Evolutionary conservation across 1,140 invertebrate genomes (phyloP).

Genomic region (Philotrypesis tridentata): DNA sequence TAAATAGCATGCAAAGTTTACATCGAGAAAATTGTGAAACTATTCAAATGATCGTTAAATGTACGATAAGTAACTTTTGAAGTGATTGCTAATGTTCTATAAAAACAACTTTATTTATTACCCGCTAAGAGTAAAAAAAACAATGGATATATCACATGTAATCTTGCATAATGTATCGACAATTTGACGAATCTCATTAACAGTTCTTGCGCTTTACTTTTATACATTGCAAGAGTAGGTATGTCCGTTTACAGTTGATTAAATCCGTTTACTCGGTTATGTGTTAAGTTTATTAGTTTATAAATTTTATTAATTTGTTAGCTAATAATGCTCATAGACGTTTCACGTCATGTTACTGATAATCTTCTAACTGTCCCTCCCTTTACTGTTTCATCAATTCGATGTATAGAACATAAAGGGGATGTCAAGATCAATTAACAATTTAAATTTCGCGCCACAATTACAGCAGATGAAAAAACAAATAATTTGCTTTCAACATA

Average conservation of each 20-base stretch:
- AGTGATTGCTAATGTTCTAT: conserved; percentile 30
- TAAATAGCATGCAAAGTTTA: background rate
- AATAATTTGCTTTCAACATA: too few relatives aligned
- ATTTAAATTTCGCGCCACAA: too few relatives aligned
- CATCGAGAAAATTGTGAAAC: background rate
- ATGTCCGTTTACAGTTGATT: conserved; percentile 25
- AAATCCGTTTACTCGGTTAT: conserved; percentile 34
- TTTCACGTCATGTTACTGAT: conserved; percentile 26
- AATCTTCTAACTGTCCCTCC: background rate
- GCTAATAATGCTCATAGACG: conserved; percentile 40
- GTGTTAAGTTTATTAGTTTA: conserved; percentile 46
- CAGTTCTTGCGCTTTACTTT: conserved; percentile 43
- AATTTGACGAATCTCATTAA: conserved; percentile 44
- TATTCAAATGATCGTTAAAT: background rate
- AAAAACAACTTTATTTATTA: conserved; percentile 37
- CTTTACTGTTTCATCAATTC: conserved; percentile 14
- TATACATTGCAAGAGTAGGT: conserved; percentile 45
- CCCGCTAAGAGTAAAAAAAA: background rate
- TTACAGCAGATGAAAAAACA: too few relatives aligned
- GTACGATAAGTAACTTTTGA: background rate
- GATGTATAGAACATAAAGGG: conserved; percentile 3
- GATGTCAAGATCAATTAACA: too few relatives aligned
- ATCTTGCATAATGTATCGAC: conserved; percentile 29
- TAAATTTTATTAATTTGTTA: conserved; percentile 49
- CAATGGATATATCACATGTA: conserved; percentile 3